A percentile compares a stretch with the other conserved stretches of the same genome.
Evolutionary conservation across 1,140 invertebrate genomes (phyloP).

Genomic region (Holotrichia oblita): DNA sequence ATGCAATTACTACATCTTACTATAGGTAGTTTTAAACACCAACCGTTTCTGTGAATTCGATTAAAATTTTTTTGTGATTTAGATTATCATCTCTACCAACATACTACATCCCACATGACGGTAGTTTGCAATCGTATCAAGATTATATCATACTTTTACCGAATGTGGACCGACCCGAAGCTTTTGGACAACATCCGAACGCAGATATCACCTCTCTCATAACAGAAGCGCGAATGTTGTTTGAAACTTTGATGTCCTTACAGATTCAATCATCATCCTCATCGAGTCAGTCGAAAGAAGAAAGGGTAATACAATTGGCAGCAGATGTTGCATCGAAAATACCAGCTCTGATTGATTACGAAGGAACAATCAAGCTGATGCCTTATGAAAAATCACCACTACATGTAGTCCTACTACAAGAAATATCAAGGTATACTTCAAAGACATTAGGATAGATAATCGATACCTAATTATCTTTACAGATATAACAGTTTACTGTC

Average conservation of each 20-base stretch:
- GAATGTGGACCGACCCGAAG: conserved; percentile 80
- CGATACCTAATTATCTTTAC: conserved; percentile 29
- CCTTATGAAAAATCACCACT: conserved; percentile 76
- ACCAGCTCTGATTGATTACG: conserved; percentile 78
- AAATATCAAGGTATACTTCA: conserved; percentile 67
- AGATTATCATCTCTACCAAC: conserved; percentile 72
- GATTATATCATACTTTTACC: conserved; percentile 82
- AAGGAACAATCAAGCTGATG: conserved; percentile 76
- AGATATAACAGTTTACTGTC: conserved; percentile 70
- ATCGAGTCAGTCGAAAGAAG: conserved; percentile 71
- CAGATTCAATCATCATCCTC: conserved; percentile 71
- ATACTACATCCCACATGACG: conserved; percentile 85
- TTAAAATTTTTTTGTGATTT: neutral
- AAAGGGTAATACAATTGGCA: conserved; percentile 74
- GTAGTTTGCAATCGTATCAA: conserved; percentile 79
- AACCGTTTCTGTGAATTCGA: neutral
- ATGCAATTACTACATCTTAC: conserved; percentile 69
- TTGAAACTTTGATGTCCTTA: conserved; percentile 83
- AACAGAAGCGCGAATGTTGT: conserved; percentile 78
- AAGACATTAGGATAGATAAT: neutral
- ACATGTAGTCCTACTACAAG: conserved; percentile 84
- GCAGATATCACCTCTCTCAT: conserved; percentile 90
- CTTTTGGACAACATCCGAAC: conserved; percentile 90
- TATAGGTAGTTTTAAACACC: conserved; percentile 67
- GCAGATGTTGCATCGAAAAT: conserved; percentile 77